A percentile compares a stretch with the other conserved stretches of the same genome.
Conservation (phyloP, 2,113 vertebrate species). For the Puffinus mauretanicus region DNA sequence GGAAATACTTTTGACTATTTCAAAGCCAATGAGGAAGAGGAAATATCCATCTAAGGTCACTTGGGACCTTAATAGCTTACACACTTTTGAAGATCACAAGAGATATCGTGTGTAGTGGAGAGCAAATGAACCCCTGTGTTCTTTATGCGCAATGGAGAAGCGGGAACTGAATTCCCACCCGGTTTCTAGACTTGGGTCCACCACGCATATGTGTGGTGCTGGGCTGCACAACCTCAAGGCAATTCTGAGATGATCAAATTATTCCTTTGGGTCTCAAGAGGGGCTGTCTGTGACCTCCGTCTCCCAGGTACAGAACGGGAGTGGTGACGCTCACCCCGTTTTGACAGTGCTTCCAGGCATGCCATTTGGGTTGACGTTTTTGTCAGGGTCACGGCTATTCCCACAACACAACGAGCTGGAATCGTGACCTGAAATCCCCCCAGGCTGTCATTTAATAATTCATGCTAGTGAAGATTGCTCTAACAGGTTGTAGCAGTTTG, state of each 20-base stretch:
- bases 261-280: neutral
- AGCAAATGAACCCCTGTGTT: neutral
- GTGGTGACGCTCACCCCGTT: accelerated
- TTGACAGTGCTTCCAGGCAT: accelerated
- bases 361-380: accelerated
- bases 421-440: neutral
- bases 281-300: accelerated
- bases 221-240: neutral
- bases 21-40: neutral
- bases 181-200: too few relatives aligned
- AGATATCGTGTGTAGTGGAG: accelerated
- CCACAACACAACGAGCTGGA: accelerated
- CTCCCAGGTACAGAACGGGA: too few relatives aligned
- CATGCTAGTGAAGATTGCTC: accelerated
- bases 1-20: neutral
- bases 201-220: accelerated
- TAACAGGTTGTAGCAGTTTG: neutral
- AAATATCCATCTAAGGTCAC: accelerated
- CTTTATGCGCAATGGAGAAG: accelerated
- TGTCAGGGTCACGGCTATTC: neutral
- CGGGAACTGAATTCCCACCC: too few relatives aligned
- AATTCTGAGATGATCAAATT: accelerated
- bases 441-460: accelerated
- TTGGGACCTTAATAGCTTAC: accelerated
- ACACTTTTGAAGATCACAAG: accelerated